Conservation (phyloP, 2,113 vertebrate species). For the Taxidea taxus region DNA sequence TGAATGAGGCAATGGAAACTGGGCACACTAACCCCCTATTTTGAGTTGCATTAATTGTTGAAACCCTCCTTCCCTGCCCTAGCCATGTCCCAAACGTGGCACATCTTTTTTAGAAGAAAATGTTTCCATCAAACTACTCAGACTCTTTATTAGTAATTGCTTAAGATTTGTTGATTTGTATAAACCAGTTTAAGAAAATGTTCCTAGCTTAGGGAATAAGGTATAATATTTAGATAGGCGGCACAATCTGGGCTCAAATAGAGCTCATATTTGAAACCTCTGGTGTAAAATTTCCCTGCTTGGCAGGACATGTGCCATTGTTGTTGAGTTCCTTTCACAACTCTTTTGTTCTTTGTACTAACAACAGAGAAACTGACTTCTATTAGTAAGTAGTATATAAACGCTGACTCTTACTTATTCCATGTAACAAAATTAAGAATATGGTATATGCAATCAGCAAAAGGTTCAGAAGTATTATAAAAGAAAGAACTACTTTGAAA, state of each 20-base stretch:
- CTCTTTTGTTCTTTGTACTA: background rate
- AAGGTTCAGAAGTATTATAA: conserved; percentile 9
- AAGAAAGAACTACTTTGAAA: conserved; percentile 22
- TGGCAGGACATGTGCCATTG: background rate
- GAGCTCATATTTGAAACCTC: background rate
- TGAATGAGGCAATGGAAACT: conserved; percentile 41
- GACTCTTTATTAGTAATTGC: background rate
- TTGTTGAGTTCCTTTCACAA: background rate
- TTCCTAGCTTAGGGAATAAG: background rate
- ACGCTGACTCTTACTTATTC: background rate
- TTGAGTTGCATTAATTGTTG: background rate
- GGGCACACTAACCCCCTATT: background rate
- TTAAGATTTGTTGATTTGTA: background rate
- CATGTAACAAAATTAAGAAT: background rate
- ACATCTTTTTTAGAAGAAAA: background rate
- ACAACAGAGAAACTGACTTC: conserved; percentile 2
- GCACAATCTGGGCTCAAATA: background rate
- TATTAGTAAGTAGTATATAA: background rate
- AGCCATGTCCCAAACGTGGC: background rate
- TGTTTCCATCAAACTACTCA: background rate
- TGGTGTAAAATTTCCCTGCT: background rate
- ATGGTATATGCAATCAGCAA: background rate
- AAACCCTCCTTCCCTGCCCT: background rate
- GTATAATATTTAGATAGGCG: background rate
- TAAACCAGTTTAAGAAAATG: background rate